Evolutionary conservation across 2,797 vertebrate species (phyloP).

Genomic region (Pachyuromys duprasi): DNA sequence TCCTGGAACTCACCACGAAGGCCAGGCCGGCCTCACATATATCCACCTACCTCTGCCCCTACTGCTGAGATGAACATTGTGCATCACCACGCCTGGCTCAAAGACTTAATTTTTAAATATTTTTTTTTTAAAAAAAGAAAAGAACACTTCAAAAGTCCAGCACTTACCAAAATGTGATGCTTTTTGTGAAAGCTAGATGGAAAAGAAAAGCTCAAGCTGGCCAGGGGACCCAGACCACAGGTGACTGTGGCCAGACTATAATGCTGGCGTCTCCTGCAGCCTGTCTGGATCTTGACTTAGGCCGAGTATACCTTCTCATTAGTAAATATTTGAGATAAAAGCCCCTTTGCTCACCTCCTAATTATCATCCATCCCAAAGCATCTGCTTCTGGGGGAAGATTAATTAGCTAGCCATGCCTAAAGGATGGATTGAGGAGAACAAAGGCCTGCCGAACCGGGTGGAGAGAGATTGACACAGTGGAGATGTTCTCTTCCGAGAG

Average conservation of each 20-base stretch:
- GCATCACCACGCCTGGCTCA: not conserved
- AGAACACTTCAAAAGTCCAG: not conserved
- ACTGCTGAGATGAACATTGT: not conserved
- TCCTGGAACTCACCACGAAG: not conserved
- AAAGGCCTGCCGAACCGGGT: slow-evolving; percentile 41
- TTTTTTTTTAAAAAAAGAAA: too few relatives aligned
- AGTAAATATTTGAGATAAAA: slow-evolving; percentile 71
- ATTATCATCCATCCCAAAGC: slow-evolving; percentile 72
- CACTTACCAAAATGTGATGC: not conserved
- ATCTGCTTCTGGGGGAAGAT: slow-evolving; percentile 69
- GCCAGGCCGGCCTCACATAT: not conserved
- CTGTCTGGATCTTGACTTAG: slow-evolving; percentile 6
- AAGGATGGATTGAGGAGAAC: slow-evolving; percentile 59
- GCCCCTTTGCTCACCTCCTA: slow-evolving; percentile 54
- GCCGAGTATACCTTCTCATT: slow-evolving; percentile 52
- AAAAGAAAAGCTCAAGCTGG: slow-evolving; percentile 5
- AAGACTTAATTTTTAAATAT: not conserved
- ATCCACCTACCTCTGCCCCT: not conserved
- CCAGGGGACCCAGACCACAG: not conserved
- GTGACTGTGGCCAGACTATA: not conserved
- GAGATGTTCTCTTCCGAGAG: slow-evolving; percentile 49
- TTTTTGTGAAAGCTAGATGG: not conserved
- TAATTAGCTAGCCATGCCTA: slow-evolving; percentile 73
- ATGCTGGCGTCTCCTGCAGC: not conserved
- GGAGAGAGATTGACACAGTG: slow-evolving; percentile 45